Evolutionary conservation across 1,140 invertebrate genomes (phyloP).

Genomic region (Forficula auricularia): DNA sequence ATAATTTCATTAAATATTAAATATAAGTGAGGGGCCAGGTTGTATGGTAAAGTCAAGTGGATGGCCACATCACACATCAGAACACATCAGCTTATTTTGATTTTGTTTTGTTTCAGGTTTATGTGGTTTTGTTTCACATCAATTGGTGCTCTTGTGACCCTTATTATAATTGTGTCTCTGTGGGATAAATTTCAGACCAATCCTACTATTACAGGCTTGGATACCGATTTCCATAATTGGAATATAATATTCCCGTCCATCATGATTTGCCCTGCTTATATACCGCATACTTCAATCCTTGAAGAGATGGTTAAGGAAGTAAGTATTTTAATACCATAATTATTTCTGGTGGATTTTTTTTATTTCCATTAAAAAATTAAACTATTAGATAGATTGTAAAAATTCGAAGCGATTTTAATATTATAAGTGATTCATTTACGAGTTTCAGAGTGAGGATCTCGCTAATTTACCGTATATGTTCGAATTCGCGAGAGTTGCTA

Average conservation of each 20-base stretch:
- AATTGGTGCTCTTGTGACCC: conserved; percentile 41
- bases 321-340: neutral
- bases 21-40: too few relatives aligned
- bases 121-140: conserved; percentile 54
- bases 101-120: conserved; percentile 31
- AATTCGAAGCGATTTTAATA: too few relatives aligned
- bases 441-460: conserved; percentile 36
- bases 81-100: too few relatives aligned
- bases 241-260: conserved; percentile 51
- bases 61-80: too few relatives aligned
- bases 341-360: neutral
- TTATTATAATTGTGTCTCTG: conserved; percentile 49
- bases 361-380: too few relatives aligned
- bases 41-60: too few relatives aligned
- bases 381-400: too few relatives aligned
- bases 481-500: too few relatives aligned
- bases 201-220: conserved; percentile 52
- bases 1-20: too few relatives aligned
- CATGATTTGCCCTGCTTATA: conserved; percentile 38
- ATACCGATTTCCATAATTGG: conserved; percentile 56
- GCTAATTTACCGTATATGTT: too few relatives aligned
- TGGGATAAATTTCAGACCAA: conserved; percentile 64
- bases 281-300: conserved; percentile 27
- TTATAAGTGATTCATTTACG: too few relatives aligned
- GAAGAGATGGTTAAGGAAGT: conserved; percentile 12